Evolutionary conservation across 2,888 invertebrate genomes (phyloP), one percentile per base, ranked within the genome.

Genomic region (Cheilosia vulpina): DNA sequence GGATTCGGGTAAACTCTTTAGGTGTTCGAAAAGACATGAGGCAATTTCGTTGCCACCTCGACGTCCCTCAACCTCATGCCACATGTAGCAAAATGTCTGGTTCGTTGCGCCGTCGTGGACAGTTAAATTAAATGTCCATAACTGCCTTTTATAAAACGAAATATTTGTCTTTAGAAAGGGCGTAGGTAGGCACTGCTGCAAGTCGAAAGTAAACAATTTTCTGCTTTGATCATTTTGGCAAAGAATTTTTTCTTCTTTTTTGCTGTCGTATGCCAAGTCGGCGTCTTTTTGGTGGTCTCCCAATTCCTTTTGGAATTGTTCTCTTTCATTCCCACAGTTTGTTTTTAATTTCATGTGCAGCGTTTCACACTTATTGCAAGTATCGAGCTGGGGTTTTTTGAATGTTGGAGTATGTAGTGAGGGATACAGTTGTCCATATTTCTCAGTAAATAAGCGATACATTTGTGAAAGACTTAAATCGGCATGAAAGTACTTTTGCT

Each of bases 301-400:
- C 11, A 34, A 55, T 38, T 77, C 38, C 17, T 45, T 69, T 55
- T 63, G 53, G 17, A 55, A 24, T 24, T 57, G n/a, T 9, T 50
- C 6, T 34, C n/a, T 52, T 27, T 27, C 27, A 5, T 6, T 31
- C 9, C 31, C 31, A 31, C 31, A 9, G 9, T 9, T 31, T 9
- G 31, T 31, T 45, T 71, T 65, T 77, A 80, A 68, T 77, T 80
- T 87, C 2, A 31, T 45, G 52, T 82, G 65, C 47, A 88, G 47
- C 47, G 75, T 63, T 73, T 87, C 88, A 24, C 88, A 87, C 60
- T 84, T 88, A 47, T 87, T 77, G 53, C 87, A 88, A 55, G 82
- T 84, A 53, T 88, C 80, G 13, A 60, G 47, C 52, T 62, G 43
- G 15, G 81, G 81, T 68, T 80, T 79, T 77, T 87, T 87, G 72